A percentile compares a stretch with the other conserved stretches of the same genome.
Conservation (phyloP, 2,113 vertebrate genomes). For the Nyctibius bracteatus region DNA sequence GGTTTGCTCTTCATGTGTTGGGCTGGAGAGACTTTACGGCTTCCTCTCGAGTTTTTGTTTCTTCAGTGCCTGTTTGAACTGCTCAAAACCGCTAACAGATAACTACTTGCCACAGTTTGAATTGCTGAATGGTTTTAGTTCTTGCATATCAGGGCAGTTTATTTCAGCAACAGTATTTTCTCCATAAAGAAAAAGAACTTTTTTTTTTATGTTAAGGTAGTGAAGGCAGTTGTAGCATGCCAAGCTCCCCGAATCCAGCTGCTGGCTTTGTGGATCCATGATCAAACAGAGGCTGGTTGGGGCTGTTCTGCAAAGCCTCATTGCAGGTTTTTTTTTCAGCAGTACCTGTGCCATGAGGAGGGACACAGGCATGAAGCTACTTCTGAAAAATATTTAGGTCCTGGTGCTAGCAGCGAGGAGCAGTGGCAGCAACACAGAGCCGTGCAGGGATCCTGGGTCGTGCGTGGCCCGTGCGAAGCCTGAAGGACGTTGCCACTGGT, state of each 20-base stretch:
- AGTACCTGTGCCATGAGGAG: fast-evolving
- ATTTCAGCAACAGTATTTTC: neutral
- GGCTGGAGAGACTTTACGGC: neutral
- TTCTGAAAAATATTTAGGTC: neutral
- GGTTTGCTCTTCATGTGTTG: neutral
- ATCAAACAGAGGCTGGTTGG: neutral
- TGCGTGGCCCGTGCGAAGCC: fast-evolving
- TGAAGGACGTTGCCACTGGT: neutral
- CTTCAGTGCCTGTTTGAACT: neutral
- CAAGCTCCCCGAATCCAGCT: fast-evolving
- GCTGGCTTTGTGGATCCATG: neutral
- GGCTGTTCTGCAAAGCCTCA: neutral
- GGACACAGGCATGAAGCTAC: neutral
- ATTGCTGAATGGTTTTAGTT: neutral
- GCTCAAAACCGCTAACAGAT: neutral
- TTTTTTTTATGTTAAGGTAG: neutral
- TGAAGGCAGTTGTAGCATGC: neutral
- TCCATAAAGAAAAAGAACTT: neutral
- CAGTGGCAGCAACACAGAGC: neutral
- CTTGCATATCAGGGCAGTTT: neutral
- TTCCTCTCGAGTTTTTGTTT: neutral
- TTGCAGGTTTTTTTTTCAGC: neutral
- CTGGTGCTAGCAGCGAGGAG: neutral
- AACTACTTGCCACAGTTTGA: neutral
- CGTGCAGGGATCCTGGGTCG: fast-evolving